phyloP scores from a whole-genome alignment of 2,797 vertebrate species.

The Sylvilagus floridanus region DNA sequence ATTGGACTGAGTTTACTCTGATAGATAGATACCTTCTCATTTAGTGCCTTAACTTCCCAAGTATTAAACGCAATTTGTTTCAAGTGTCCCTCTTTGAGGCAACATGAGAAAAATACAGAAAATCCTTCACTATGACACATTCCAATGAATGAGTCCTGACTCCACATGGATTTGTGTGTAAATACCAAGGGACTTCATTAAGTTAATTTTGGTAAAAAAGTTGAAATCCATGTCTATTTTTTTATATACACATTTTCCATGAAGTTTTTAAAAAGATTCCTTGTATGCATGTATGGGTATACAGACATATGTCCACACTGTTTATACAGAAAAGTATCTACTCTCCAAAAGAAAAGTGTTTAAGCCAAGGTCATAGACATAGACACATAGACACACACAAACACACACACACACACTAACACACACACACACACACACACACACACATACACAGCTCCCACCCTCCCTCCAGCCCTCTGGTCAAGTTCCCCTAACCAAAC shows the following conservation, averaged over 20 bases:
- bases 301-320: rapidly evolving
- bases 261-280: too few relatives aligned
- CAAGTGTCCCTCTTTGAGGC: background rate
- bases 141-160: background rate
- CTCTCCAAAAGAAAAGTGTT: background rate
- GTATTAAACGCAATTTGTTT: background rate
- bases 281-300: background rate
- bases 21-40: background rate
- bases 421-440: background rate
- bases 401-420: too few relatives aligned
- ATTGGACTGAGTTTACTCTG: background rate
- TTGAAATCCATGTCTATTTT: too few relatives aligned
- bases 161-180: background rate
- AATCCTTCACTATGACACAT: too few relatives aligned
- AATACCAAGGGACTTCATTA: background rate
- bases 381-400: background rate
- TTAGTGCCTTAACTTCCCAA: background rate
- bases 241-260: too few relatives aligned
- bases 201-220: too few relatives aligned
- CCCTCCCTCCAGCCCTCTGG: background rate
- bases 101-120: background rate
- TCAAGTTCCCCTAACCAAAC: background rate
- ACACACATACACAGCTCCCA: background rate
- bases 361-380: background rate
- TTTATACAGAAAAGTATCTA: background rate